Evolutionary conservation across 2,113 vertebrate genomes (phyloP), one percentile per base, ranked within the genome.

Genomic region (Lates calcarifer): DNA sequence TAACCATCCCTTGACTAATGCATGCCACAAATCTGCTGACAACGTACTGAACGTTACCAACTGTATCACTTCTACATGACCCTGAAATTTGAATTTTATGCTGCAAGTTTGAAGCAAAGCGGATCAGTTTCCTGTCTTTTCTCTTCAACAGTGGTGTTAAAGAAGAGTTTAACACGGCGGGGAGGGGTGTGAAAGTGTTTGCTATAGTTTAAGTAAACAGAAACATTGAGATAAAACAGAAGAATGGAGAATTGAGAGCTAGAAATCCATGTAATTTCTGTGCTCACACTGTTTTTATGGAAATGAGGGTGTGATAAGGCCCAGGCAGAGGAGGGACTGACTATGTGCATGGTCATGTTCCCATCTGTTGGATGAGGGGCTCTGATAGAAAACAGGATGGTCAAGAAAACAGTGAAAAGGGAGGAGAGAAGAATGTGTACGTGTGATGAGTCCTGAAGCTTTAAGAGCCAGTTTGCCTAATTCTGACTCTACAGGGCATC

Each of bases 401-500:
- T 65, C 22, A 28, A 65, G 14, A 39, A 64, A 17, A 24, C 9
- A 11, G 24, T n/a, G 17, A 49, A 20, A 45, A 47, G 5, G 3
- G 6, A 22, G 5, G 5, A 29, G 8, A 56, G 8, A 33, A 57
- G 12, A 33, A 61, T 28, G 24, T n/a, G 29, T 43, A 68, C 3
- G 1, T 74, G 49, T 62, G 63, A 66, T 58, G 24, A 39, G 20
- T 47, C 18, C 3, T n/a, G 2, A 53, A 13, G 6, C 13, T 2
- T 41, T 18, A 45, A 33, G 29, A 51, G 45, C 28, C 63, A 62
- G 64, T 81, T 83, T 57, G 28, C n/a, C 35, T 11, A 39, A 11
- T 69, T 74, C 35, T 49, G 55, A 61, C 62, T 75, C 69, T 63
- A 90, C 86, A 89, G 75, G 88, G 90, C 87, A 79, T 1, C 11